A percentile compares a stretch with the other conserved stretches of the same genome.
These are phyloP conservation scores for roundworm (Caenorhabditis elegans) DNA, from an alignment of 1,140 invertebrate species.

Conservation along the genomic window DNA sequence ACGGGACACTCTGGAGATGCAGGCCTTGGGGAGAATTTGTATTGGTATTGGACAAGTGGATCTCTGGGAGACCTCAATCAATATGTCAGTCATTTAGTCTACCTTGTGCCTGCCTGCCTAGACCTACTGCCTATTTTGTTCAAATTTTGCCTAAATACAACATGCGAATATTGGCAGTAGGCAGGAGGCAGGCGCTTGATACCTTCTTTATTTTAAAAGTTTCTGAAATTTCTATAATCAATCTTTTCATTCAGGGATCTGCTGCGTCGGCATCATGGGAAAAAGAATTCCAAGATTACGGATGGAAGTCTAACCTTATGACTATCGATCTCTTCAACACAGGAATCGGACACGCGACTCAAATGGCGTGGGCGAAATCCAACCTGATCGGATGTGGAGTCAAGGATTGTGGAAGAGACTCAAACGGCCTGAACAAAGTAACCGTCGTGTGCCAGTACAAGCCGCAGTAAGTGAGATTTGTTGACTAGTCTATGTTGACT, in stretches of 20 bases:
- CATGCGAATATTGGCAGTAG: too few relatives aligned
- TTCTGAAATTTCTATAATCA: too few relatives aligned
- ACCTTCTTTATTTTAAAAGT: too few relatives aligned
- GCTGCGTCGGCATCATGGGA: conserved; percentile 20
- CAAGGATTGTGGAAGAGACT: background rate
- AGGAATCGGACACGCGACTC: conserved; percentile 41
- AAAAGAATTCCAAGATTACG: conserved; percentile 40
- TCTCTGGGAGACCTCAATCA: background rate
- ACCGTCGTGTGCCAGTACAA: conserved; percentile 25
- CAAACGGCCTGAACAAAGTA: background rate
- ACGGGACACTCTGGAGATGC: background rate
- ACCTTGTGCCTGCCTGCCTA: too few relatives aligned
- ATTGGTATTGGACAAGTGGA: conserved; percentile 7
- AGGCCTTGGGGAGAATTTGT: conserved; percentile 36
- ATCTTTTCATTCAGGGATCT: background rate
- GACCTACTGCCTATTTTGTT: too few relatives aligned
- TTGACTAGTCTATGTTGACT: too few relatives aligned
- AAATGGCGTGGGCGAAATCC: conserved; percentile 36
- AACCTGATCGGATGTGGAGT: conserved; percentile 35
- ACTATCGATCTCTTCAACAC: conserved; percentile 20
- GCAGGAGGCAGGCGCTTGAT: too few relatives aligned
- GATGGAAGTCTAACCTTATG: conserved; percentile 17
- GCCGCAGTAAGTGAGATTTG: background rate
- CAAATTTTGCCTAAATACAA: too few relatives aligned
- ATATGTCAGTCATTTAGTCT: background rate